Conservation (phyloP, 2,888 invertebrate genomes). For the Dryocosmus kuriphilus region DNA sequence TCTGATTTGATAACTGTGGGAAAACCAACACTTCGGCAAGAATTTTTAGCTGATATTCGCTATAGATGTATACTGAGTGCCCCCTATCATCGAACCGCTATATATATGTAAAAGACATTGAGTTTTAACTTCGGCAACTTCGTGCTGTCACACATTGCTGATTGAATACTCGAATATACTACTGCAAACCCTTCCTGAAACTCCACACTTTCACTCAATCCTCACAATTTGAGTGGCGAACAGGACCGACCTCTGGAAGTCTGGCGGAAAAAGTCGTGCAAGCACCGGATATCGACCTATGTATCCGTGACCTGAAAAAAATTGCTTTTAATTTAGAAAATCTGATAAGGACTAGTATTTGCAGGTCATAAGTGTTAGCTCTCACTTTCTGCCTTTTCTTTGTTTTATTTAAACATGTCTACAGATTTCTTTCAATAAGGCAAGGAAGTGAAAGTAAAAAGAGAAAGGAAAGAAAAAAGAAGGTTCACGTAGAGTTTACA, state of each 20-base stretch:
- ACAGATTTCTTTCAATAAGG: not conserved
- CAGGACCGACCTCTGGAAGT: slow-evolving; percentile 34
- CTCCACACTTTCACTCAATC: not conserved
- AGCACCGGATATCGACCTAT: slow-evolving; percentile 25
- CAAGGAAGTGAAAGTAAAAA: not conserved
- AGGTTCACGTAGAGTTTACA: too few species aligned
- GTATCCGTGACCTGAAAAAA: slow-evolving; percentile 33
- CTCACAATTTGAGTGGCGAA: not conserved
- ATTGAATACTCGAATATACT: not conserved
- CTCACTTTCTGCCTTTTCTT: not conserved
- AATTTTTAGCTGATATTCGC: slow-evolving; percentile 1
- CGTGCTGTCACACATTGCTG: slow-evolving; percentile 42
- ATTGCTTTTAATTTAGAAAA: slow-evolving; percentile 25
- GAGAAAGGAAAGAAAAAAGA: too few species aligned
- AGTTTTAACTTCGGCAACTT: slow-evolving; percentile 50
- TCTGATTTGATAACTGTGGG: slow-evolving; percentile 68
- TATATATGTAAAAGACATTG: not conserved
- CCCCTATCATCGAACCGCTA: slow-evolving; percentile 2
- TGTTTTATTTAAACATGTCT: not conserved
- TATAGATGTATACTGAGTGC: not conserved
- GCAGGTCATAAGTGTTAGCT: too few species aligned
- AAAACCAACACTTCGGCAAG: slow-evolving; percentile 58
- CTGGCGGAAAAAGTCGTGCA: slow-evolving; percentile 13
- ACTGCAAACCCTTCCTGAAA: not conserved
- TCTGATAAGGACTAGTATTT: not conserved